Evolutionary conservation across 1,140 invertebrate genomes (phyloP), one percentile per base, ranked within the genome.

Genomic region (Panagrolaimus sp.): DNA sequence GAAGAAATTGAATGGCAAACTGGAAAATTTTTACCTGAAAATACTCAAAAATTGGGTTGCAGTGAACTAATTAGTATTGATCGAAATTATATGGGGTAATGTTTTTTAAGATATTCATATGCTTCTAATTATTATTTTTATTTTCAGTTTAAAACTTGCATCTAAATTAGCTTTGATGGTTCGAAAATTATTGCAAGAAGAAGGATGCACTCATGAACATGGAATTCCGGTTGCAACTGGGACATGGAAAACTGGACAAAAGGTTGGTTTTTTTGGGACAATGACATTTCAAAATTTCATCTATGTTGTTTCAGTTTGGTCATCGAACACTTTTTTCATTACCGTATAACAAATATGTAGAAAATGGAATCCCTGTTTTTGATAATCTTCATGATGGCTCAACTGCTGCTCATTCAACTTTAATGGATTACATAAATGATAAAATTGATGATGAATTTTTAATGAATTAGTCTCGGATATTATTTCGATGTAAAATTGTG

Each of bases 371-470:
- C 1, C 8, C 28, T 21, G 52, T 58, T 28, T 58, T 21, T 24
- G 15, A 58, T n/a, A 58, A 58, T 28, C 21, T 58, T 21, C 17
- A 58, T 28, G 52, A 58, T 58, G 52, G 52, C 17, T 12, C 52
- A 12, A 58, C 12, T 0, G 14, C n/a, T 21, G 52, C 52, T 1
- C 14, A 58, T 21, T 0, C 5, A 26, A 58, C 28, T 21, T 21
- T 58, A 1, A n/a, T 26, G 15, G 52, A 26, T 58, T 28, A 26
- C 17, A 58, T n/a, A 21, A 58, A 38, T 4, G 32, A 38, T 38
- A 38, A 38, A 38, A 38, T 7, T 38, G 32, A n/a, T n/a, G n/a
- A n/a, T n/a, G n/a, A n/a, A n/a, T n/a, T n/a, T n/a, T n/a, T n/a
- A n/a, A n/a, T n/a, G n/a, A n/a, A n/a, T n/a, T n/a, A n/a, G n/a